Percentiles rank a stretch among this genome's conserved stretches.
phyloP scores from a whole-genome alignment of 2,797 vertebrate species.

The Avahi laniger region DNA sequence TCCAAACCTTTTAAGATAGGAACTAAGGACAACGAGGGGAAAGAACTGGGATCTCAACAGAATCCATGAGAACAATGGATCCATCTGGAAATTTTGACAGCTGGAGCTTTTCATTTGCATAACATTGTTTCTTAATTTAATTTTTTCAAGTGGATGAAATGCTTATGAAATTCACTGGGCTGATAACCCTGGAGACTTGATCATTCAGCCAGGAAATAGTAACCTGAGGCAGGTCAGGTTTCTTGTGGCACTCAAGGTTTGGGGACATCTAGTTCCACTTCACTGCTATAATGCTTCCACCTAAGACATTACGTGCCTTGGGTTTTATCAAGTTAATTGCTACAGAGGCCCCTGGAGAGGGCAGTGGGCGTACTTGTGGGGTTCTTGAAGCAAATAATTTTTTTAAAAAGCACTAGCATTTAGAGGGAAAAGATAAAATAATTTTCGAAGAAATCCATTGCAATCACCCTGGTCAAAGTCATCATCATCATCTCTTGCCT shows the following conservation, averaged over 20 bases:
- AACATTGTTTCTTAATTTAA: constrained; percentile 46
- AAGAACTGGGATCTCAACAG: not conserved
- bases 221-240: constrained; percentile 6
- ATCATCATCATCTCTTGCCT: not conserved
- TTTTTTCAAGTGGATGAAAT: constrained; percentile 53
- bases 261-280: constrained; percentile 16
- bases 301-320: not conserved
- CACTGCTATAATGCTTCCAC: not conserved
- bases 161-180: constrained; percentile 43
- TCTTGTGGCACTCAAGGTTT: not conserved
- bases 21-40: not conserved
- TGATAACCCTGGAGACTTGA: constrained; percentile 22
- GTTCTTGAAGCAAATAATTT: not conserved
- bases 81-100: constrained; percentile 17
- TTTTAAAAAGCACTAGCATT: not conserved
- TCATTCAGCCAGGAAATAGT: constrained; percentile 48
- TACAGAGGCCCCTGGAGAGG: not conserved
- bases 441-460: not conserved
- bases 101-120: constrained; percentile 47
- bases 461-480: not conserved
- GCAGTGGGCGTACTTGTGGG: not conserved
- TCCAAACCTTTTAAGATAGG: not conserved
- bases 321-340: constrained; percentile 36
- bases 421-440: not conserved
- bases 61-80: not conserved